Base-by-base conservation (phyloP, 2,888 invertebrate genomes). In the Tromatobia lineatoria region DNA sequence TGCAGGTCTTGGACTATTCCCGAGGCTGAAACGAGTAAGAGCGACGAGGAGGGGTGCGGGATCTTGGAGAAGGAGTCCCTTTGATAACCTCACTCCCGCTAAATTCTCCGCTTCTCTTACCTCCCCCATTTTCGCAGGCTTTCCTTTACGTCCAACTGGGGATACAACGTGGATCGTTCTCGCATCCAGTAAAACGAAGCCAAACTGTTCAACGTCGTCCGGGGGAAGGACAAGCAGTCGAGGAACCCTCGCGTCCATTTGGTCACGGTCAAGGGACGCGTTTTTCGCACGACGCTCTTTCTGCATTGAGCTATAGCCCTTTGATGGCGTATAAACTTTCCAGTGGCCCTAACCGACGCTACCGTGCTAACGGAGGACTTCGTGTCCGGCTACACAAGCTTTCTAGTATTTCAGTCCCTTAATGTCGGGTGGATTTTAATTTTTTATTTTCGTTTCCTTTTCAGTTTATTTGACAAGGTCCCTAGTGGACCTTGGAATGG, bases 171-270 rank as follows among this genome's bases (percentile, higher is more conserved):
- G 71, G 77, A 82, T 83, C 84, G 85, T 80, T 86, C 82, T 73
- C 78, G 82, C 74, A 67, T 71, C 86, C 85, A 87, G 87, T 88
- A 89, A 88, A 89, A 88, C 87, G 86, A 87, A 86, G 87, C 87
- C 86, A 85, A 87, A 88, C 88, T 86, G 85, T 88, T 86, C 81
- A 83, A 87, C 61, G 42, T 67, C 47, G 15, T n/a, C n/a, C n/a
- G n/a, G 64, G 42, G 52, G 42, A 42, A 38, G 23, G 64, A 77
- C 73, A 80, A 59, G 73, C 73, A 79, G 69, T 71, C 59, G 50
- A 57, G 61, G 50, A 73, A 80, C 83, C 71, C 80, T 79, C 67
- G 74, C 77, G 66, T 66, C 77, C 82, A 83, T 85, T 80, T 81
- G 79, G 86, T 83, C 86, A 83, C 70, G 86, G 86, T 76, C 81